These are phyloP conservation scores for Micrastur ruficollis DNA, from an alignment of 2,797 vertebrate genomes.

Conservation along the genomic window DNA sequence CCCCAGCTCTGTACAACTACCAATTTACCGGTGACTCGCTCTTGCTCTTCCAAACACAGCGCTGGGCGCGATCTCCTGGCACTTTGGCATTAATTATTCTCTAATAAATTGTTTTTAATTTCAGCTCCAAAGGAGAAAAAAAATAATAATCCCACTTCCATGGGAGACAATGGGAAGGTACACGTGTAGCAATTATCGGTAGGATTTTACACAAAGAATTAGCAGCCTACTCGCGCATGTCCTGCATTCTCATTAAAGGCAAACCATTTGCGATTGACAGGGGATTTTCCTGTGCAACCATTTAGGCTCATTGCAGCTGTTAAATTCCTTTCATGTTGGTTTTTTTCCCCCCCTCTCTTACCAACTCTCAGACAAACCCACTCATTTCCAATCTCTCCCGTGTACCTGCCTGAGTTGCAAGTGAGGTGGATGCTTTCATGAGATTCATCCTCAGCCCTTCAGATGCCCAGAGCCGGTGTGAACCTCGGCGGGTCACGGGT, in stretches of 20 bases:
- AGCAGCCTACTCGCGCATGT: not conserved
- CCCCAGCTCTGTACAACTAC: not conserved
- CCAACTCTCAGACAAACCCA: not conserved
- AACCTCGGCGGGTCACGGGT: not conserved
- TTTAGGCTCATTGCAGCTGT: slow-evolving; percentile 50
- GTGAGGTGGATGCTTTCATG: not conserved
- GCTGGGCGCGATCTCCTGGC: not conserved
- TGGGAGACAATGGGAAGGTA: not conserved
- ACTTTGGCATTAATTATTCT: not conserved
- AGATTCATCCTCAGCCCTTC: not conserved
- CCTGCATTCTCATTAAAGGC: slow-evolving; percentile 56
- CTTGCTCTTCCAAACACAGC: not conserved
- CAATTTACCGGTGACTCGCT: not conserved
- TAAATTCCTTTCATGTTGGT: slow-evolving; percentile 14
- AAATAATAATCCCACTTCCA: not conserved
- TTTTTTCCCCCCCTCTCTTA: not conserved
- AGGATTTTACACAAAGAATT: slow-evolving; percentile 49
- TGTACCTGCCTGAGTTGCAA: not conserved
- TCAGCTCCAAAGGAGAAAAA: not conserved
- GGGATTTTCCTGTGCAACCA: slow-evolving; percentile 45
- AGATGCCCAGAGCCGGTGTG: not conserved
- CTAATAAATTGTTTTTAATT: slow-evolving; percentile 12
- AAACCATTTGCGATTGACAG: slow-evolving; percentile 11
- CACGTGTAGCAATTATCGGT: slow-evolving; percentile 17
- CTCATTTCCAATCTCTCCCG: not conserved